Evolutionary conservation across 2,888 invertebrate species (phyloP).

Genomic region (Agrotis exclamationis): DNA sequence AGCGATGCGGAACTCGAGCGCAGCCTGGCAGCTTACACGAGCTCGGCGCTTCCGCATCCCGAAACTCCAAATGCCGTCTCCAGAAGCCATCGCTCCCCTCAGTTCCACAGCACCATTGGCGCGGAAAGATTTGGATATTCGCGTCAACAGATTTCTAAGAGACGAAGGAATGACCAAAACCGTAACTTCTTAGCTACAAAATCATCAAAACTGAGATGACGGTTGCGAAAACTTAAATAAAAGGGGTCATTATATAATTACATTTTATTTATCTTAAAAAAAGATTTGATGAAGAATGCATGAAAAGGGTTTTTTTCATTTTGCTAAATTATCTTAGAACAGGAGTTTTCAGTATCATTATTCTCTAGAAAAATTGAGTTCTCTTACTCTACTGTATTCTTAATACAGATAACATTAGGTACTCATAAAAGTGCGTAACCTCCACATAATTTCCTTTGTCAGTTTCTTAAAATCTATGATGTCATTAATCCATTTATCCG

Average conservation of each 20-base stretch:
- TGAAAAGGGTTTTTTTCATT: background rate
- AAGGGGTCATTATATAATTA: background rate
- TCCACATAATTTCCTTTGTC: too few species aligned
- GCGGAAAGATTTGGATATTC: slow-evolving; percentile 80
- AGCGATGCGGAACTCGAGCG: slow-evolving; percentile 78
- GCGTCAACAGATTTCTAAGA: slow-evolving; percentile 79
- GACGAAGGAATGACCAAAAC: slow-evolving; percentile 60
- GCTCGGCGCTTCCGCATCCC: slow-evolving; percentile 84
- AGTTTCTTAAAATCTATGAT: too few species aligned
- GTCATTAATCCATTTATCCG: too few species aligned
- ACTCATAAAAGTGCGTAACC: too few species aligned
- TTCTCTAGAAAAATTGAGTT: too few species aligned
- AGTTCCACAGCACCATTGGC: slow-evolving; percentile 80
- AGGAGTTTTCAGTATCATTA: background rate
- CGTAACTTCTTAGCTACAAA: slow-evolving; percentile 8
- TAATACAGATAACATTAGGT: too few species aligned
- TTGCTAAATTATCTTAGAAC: background rate
- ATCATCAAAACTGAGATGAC: background rate
- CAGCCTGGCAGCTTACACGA: slow-evolving; percentile 84
- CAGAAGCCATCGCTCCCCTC: slow-evolving; percentile 80
- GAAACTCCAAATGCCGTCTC: slow-evolving; percentile 75
- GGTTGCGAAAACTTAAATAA: slow-evolving; percentile 23
- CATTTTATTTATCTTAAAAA: background rate
- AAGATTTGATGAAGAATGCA: background rate
- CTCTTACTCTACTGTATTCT: too few species aligned